phyloP scores from a whole-genome alignment of 2,113 vertebrate genomes.

The Myotis brandtii region DNA sequence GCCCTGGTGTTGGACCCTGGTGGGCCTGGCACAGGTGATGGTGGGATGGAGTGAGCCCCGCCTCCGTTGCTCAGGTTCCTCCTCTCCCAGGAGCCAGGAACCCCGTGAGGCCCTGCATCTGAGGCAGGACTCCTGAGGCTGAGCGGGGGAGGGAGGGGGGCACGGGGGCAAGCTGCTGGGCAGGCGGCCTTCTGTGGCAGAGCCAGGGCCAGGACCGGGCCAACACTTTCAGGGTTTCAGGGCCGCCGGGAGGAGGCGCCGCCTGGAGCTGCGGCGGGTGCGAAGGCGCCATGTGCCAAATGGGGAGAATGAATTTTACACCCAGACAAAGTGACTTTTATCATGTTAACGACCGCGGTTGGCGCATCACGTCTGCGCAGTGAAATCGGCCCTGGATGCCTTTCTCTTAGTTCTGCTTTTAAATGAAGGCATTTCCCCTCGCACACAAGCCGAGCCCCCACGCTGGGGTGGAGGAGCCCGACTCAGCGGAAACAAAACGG shows the following conservation, averaged over 20 bases:
- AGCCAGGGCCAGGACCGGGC: not conserved
- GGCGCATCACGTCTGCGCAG: constrained; percentile 80
- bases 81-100: not conserved
- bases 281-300: constrained; percentile 83
- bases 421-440: constrained; percentile 65
- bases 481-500: constrained; percentile 72
- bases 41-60: not conserved
- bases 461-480: constrained; percentile 67
- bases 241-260: constrained; percentile 50
- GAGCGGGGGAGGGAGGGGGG: fast-evolving
- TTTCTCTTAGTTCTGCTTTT: constrained; percentile 79
- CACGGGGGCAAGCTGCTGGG: not conserved
- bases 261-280: constrained; percentile 67
- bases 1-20: not conserved
- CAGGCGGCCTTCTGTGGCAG: not conserved
- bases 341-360: constrained; percentile 84
- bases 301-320: constrained; percentile 84
- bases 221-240: too few relatives aligned
- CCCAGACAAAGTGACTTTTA: constrained; percentile 84
- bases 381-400: constrained; percentile 75
- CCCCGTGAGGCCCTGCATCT: not conserved
- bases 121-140: not conserved
- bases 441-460: constrained; percentile 75
- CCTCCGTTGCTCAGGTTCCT: not conserved
- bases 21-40: not conserved